Conservation (phyloP, 2,797 vertebrate genomes). For the Typhlichthys eigenmanni region DNA sequence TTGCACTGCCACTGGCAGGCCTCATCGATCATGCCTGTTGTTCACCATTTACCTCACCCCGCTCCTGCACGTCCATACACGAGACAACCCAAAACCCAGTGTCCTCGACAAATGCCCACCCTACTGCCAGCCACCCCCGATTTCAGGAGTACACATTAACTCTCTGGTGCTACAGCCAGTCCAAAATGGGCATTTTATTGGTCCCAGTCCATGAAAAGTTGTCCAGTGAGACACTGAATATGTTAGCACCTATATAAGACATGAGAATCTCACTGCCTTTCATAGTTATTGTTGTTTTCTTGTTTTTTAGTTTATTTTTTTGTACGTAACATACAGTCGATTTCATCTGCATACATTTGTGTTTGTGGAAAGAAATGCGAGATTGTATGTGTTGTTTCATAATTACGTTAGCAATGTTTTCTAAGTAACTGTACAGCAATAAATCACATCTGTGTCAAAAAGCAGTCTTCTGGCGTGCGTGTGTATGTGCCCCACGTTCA, state of each 20-base stretch:
- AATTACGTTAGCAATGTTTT: slow-evolving; percentile 79
- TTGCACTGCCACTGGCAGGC: slow-evolving; percentile 19
- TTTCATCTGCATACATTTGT: slow-evolving; percentile 72
- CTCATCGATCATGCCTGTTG: slow-evolving; percentile 16
- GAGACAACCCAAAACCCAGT: slow-evolving; percentile 19
- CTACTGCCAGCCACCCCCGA: slow-evolving; percentile 42
- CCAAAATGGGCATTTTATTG: slow-evolving; percentile 31
- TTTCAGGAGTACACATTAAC: slow-evolving; percentile 49
- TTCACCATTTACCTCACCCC: slow-evolving; percentile 18
- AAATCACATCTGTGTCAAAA: slow-evolving; percentile 79
- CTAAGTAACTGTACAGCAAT: slow-evolving; percentile 85
- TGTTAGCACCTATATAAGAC: slow-evolving; percentile 39
- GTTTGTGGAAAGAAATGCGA: slow-evolving; percentile 71
- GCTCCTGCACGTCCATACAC: neutral
- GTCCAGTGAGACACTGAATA: slow-evolving; percentile 33
- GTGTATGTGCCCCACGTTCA: neutral
- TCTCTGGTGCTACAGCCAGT: slow-evolving; percentile 52
- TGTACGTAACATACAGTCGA: slow-evolving; percentile 69
- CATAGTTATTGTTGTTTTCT: slow-evolving; percentile 50
- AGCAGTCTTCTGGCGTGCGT: slow-evolving; percentile 14
- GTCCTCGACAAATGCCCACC: slow-evolving; percentile 26
- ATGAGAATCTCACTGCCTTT: slow-evolving; percentile 65
- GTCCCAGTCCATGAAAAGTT: slow-evolving; percentile 44
- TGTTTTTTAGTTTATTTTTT: slow-evolving; percentile 55
- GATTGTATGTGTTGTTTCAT: slow-evolving; percentile 74